These are phyloP conservation scores for Callospermophilus lateralis DNA, from an alignment of 2,113 vertebrate species.

Conservation along the genomic window DNA sequence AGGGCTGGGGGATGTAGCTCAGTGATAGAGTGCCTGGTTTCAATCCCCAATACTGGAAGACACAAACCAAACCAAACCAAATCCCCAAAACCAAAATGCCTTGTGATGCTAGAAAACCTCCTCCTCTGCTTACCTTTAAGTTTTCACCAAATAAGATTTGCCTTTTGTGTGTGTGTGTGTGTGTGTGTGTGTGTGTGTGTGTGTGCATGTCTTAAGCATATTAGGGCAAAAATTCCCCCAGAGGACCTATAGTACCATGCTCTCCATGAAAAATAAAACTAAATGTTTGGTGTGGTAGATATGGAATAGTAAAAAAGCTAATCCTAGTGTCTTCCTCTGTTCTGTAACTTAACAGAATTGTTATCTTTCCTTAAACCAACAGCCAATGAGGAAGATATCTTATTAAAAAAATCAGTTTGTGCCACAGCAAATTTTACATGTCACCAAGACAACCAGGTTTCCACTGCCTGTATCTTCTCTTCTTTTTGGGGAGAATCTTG, in stretches of 20 bases:
- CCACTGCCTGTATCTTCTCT: not conserved
- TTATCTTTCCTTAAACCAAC: not conserved
- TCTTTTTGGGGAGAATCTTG: not conserved
- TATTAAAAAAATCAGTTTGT: not conserved
- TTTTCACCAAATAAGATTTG: slow-evolving; percentile 10
- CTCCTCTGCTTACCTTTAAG: not conserved
- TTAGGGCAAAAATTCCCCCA: not conserved
- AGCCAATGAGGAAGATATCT: not conserved
- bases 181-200: not conserved
- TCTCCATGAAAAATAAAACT: not conserved
- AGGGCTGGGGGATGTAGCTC: too few relatives aligned
- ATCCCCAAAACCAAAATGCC: too few relatives aligned
- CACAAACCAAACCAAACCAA: too few relatives aligned
- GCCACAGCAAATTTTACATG: not conserved
- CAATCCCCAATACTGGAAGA: not conserved
- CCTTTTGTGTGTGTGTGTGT: not conserved
- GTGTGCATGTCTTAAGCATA: not conserved
- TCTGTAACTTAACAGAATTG: not conserved
- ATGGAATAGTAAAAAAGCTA: not conserved
- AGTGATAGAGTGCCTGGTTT: not conserved
- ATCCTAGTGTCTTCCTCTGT: not conserved
- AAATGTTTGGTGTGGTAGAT: not conserved
- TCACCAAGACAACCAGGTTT: not conserved
- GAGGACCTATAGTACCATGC: not conserved
- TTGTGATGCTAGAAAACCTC: not conserved